phyloP scores from a whole-genome alignment of 2,113 vertebrate species.

The Tragelaphus buxtoni region DNA sequence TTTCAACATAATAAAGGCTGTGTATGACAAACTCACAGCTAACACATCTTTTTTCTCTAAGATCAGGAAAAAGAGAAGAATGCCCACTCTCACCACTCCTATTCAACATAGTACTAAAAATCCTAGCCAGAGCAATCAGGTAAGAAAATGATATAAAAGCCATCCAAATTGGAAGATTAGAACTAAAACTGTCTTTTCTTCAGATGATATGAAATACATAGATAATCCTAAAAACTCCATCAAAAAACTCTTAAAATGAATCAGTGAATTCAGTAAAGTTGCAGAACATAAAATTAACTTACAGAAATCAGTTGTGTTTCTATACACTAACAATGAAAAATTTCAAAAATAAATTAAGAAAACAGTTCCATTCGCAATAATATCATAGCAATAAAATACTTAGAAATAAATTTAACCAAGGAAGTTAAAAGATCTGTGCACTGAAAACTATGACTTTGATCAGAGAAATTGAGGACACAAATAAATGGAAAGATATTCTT shows the following conservation, averaged over 20 bases:
- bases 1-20: background rate
- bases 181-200: background rate
- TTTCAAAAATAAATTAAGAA: background rate
- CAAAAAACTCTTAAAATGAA: background rate
- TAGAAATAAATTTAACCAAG: background rate
- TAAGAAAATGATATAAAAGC: background rate
- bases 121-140: background rate
- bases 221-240: background rate
- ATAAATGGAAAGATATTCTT: background rate
- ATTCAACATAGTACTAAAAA: background rate
- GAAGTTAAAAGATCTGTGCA: background rate
- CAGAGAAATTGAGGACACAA: background rate
- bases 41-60: background rate
- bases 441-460: background rate
- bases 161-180: background rate
- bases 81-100: background rate
- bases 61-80: background rate
- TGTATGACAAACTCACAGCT: background rate
- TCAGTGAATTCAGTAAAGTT: background rate
- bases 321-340: background rate
- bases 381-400: background rate
- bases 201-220: background rate
- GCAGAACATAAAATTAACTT: background rate
- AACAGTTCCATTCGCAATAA: background rate
- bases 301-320: background rate